These are phyloP conservation scores for Drosophila seguyi DNA, from an alignment of 1,140 invertebrate species.

Conservation along the genomic window DNA sequence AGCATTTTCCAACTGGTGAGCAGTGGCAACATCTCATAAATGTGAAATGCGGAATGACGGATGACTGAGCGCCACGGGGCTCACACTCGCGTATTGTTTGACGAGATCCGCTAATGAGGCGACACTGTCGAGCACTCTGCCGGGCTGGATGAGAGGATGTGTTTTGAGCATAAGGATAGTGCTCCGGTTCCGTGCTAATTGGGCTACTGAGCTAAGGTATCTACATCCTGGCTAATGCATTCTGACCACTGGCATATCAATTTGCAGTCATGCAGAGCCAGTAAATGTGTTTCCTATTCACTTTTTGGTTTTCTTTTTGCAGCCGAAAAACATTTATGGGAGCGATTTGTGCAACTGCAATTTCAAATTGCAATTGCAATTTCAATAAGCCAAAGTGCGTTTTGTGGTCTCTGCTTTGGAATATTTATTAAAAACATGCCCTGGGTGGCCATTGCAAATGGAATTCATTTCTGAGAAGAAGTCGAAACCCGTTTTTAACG, in stretches of 20 bases:
- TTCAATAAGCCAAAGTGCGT: conserved; percentile 77
- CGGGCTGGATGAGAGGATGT: conserved; percentile 2
- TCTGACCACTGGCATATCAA: conserved; percentile 30
- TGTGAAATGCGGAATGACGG: conserved; percentile 26
- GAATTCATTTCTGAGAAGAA: conserved; percentile 46
- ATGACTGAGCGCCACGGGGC: conserved; percentile 21
- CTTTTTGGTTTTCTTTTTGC: conserved; percentile 23
- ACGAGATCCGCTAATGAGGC: conserved; percentile 45
- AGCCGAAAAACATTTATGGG: conserved; percentile 40
- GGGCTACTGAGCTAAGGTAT: conserved; percentile 9
- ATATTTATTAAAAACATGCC: conserved; percentile 72
- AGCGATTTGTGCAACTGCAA: conserved; percentile 38
- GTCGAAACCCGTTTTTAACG: conserved; percentile 14
- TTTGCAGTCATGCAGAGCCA: conserved; percentile 7
- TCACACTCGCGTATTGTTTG: conserved; percentile 38
- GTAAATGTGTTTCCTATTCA: conserved; percentile 24
- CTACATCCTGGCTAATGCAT: conserved; percentile 35
- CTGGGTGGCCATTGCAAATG: conserved; percentile 34
- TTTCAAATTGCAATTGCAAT: conserved; percentile 56
- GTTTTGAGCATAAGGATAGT: conserved; percentile 1
- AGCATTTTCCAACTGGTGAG: not conserved
- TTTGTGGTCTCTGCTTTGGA: conserved; percentile 60
- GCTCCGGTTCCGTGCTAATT: conserved; percentile 35
- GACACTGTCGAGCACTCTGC: conserved; percentile 29
- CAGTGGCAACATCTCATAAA: conserved; percentile 22